Evolutionary conservation across 2,888 invertebrate genomes (phyloP).

Genomic region (Hypselothyrea guttata): DNA sequence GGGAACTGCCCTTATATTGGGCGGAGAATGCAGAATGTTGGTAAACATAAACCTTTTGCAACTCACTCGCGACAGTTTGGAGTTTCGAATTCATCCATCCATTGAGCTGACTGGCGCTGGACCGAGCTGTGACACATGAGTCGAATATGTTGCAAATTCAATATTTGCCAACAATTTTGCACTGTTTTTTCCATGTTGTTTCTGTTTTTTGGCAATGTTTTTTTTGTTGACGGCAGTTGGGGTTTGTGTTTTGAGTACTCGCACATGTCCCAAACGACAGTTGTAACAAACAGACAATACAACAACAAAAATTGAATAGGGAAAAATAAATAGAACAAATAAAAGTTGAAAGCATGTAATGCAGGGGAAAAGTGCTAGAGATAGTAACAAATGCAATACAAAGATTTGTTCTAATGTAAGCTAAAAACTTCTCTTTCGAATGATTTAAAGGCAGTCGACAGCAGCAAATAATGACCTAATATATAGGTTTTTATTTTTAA

Average conservation of each 20-base stretch:
- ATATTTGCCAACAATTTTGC: constrained; percentile 81
- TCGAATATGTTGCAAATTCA: constrained; percentile 81
- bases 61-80: constrained; percentile 55
- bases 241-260: constrained; percentile 11
- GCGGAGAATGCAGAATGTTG: constrained; percentile 52
- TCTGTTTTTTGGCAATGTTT: constrained; percentile 44
- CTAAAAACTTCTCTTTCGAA: no score
- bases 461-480: no score
- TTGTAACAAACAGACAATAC: constrained; percentile 57
- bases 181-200: constrained; percentile 56
- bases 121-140: constrained; percentile 68
- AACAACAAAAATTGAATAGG: constrained; percentile 38
- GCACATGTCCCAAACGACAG: constrained; percentile 57
- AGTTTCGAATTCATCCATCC: constrained; percentile 10
- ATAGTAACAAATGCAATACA: constrained; percentile 2
- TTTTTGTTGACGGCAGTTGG: constrained; percentile 8
- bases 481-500: no score
- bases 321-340: constrained; percentile 71
- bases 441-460: no score
- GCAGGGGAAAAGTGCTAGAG: constrained; percentile 28
- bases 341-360: constrained; percentile 74
- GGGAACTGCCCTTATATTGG: no score
- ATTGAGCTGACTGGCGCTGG: constrained; percentile 26
- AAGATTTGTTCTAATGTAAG: not conserved
- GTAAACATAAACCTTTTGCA: constrained; percentile 78